These are phyloP conservation scores for Girardinus metallicus DNA, from an alignment of 2,797 vertebrate species.

Conservation along the genomic window DNA sequence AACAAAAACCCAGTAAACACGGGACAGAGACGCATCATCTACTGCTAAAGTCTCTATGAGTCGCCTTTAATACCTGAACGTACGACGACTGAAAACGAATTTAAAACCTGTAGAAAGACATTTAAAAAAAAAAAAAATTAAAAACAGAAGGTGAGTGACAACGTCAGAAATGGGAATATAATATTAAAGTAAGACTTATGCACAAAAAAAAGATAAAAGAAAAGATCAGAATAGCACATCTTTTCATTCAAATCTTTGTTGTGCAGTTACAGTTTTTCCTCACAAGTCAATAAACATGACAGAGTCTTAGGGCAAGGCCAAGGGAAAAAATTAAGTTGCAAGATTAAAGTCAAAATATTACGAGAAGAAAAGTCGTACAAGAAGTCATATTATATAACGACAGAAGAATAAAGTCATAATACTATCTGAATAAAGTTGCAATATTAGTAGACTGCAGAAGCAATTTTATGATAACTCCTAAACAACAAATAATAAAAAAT, in stretches of 20 bases:
- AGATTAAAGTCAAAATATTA: neutral
- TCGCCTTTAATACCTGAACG: no score
- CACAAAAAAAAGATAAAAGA: neutral
- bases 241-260: neutral
- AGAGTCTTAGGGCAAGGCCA: no score
- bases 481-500: neutral
- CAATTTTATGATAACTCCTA: neutral
- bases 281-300: no score
- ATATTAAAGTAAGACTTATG: neutral
- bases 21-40: neutral
- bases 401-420: neutral
- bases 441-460: neutral
- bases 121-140: neutral
- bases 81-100: no score
- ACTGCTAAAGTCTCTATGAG: no score
- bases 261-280: neutral
- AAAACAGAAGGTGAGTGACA: neutral
- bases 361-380: neutral
- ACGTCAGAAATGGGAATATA: neutral
- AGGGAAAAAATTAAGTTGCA: no score
- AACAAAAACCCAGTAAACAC: neutral
- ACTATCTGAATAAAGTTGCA: neutral
- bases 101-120: neutral
- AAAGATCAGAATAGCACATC: neutral
- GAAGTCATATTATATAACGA: neutral